Base-by-base conservation (phyloP, 2,113 vertebrate genomes). In the Archilochus colubris region DNA sequence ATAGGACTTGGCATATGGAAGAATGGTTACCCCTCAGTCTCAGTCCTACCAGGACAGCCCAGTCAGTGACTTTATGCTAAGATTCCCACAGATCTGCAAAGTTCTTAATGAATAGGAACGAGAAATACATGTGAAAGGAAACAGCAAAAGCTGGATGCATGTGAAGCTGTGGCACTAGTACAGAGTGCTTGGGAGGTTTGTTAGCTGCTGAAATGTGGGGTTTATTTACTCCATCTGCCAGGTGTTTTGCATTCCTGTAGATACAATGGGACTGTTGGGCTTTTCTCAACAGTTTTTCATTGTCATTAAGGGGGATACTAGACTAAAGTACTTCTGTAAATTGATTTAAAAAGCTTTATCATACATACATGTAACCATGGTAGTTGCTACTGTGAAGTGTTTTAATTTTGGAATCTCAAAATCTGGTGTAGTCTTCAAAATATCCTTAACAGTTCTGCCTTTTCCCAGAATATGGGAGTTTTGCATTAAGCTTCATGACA, bases 61-160 rank as follows among this genome's bases (percentile, higher is more conserved):
- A 9, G 9, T 58, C 23, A n/a, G 31, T 23, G 68, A n/a, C 27
- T 44, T 84, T 5, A 4, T 46, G 40, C 25, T 23, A 13, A 57
- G 50, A 23, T 11, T 80, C 36, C 7, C 14, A 57, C 31, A 36
- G 58, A 7, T 58, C 68, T 68, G 61, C 51, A 79, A 10, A 88
- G 58, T 54, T 75, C 43, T 33, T 21, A 12, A 16, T 61, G 50
- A 58, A 6, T 12, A 72, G 50, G 31, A 78, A 21, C 48, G 53
- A 25, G 2, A 12, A 30, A 20, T 76, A 22, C 16, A 50, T 1
- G 8, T 46, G 67, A 54, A 79, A 62, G 16, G 53, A 40, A 54
- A n/a, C 24, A 78, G 36, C 9, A n/a, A 58, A 36, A n/a, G 57
- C 7, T 0, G 0, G 27, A 5, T 0, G 0, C 11, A 27, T 30